Base-by-base conservation (phyloP, 2,797 vertebrate species). In the Hipposideros larvatus region DNA sequence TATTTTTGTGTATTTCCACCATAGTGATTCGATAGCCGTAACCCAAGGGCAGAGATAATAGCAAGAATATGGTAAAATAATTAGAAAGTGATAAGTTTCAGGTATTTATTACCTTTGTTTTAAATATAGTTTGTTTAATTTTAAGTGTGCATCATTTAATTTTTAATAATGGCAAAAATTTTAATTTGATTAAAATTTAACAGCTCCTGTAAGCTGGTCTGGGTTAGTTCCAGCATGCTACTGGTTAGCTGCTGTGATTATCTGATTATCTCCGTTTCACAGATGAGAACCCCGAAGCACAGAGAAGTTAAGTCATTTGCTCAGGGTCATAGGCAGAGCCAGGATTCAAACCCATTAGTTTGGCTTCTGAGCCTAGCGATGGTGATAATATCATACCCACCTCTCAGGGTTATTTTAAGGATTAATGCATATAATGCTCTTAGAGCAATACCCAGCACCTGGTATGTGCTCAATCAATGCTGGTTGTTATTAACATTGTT, bases 381-480 rank as follows among this genome's bases (percentile, higher is more conserved):
- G 46, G 21, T 34, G 31, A 8, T 66, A 7, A 15, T 10, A 11
- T 22, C n/a, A 2, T 0, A 5, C 5, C 7, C 1, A 37, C 15
- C 46, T 31, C 19, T 28, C 11, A 3, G n/a, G 5, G 43, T 21
- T n/a, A 15, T 63, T 55, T 55, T n/a, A 7, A 61, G 24, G 28
- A 68, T 46, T 4, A 34, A 16, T 0, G 2, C 26, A 1, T 4
- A 10, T 2, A 11, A 57, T 1, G 18, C 11, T 21, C 4, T 70
- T 26, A 71, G 46, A 22, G 13, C 26, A 19, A n/a, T 3, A 7
- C 9, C 65, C 1, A 0, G 28, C 18, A 37, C 57, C 10, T 4
- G 2, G 16, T 2, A 8, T 1, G 1, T 24, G 15, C 37, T 28
- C 66, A 1, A 2, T 34, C 34, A 4, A 1, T 2, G 4, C 41